phyloP scores from a whole-genome alignment of 2,797 vertebrate species.

The Basileuterus tristriatus region DNA sequence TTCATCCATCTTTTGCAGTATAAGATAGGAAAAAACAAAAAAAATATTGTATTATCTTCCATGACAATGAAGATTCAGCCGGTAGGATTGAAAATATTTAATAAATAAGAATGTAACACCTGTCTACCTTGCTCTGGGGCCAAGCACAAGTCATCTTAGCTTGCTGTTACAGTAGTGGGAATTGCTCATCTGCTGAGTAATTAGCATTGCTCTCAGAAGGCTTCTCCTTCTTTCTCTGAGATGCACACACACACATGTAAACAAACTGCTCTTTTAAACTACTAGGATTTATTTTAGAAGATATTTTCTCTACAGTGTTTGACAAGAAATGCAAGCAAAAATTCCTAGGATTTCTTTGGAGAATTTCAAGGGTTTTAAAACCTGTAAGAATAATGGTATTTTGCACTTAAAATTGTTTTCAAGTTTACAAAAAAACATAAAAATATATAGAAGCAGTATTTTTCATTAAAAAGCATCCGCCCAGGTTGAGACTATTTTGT shows the following conservation, averaged over 20 bases:
- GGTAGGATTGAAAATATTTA: neutral
- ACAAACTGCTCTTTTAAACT: neutral
- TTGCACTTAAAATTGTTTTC: neutral
- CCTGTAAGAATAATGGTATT: neutral
- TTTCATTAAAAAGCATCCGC: neutral
- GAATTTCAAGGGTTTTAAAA: neutral
- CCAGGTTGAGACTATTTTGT: neutral
- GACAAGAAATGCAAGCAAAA: neutral
- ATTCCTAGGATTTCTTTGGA: neutral
- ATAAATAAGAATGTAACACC: conserved; percentile 11
- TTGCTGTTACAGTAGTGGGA: neutral
- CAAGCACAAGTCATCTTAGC: conserved; percentile 20
- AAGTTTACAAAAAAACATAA: neutral
- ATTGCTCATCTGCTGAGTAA: conserved; percentile 11
- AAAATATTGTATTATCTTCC: neutral
- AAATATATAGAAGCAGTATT: neutral
- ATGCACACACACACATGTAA: neutral
- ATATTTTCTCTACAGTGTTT: neutral
- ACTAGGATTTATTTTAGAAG: neutral
- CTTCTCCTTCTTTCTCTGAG: neutral
- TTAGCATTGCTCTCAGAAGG: neutral
- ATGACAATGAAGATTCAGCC: neutral
- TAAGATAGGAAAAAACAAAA: neutral
- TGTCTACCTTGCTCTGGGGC: neutral
- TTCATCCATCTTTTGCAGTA: neutral